phyloP scores from a whole-genome alignment of 1,140 invertebrate species.

The Globodera rostochiensis region DNA sequence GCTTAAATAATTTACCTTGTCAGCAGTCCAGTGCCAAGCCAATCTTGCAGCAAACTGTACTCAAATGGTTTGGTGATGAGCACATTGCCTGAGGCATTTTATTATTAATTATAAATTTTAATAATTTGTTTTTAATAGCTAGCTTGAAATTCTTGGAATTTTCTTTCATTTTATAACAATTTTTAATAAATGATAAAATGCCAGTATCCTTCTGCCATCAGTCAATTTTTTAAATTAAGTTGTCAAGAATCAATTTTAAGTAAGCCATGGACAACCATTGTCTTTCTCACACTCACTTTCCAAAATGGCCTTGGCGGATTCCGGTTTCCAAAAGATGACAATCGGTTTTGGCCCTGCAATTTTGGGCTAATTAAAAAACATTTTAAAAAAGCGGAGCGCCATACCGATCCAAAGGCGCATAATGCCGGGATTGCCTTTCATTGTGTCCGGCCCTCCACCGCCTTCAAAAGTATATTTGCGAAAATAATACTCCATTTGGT shows the following conservation, averaged over 20 bases:
- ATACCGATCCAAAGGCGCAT: constrained; percentile 24
- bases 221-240: background rate
- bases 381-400: no score
- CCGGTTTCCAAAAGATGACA: constrained; percentile 34
- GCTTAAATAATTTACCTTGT: constrained; percentile 71
- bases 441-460: background rate
- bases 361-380: no score
- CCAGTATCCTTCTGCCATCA: no score
- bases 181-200: no score
- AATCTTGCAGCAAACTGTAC: constrained; percentile 62
- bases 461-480: constrained; percentile 30
- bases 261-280: no score
- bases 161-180: no score
- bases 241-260: background rate
- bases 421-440: constrained; percentile 12
- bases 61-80: constrained; percentile 43
- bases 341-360: constrained; percentile 36
- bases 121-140: no score
- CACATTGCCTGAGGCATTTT: constrained; percentile 19
- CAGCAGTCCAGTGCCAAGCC: constrained; percentile 83
- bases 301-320: constrained; percentile 30
- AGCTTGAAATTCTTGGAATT: no score
- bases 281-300: constrained; percentile 9
- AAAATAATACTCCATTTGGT: constrained; percentile 43
- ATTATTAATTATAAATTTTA: no score